Evolutionary conservation across 2,113 vertebrate species (phyloP).

Genomic region (Poecile atricapillus): DNA sequence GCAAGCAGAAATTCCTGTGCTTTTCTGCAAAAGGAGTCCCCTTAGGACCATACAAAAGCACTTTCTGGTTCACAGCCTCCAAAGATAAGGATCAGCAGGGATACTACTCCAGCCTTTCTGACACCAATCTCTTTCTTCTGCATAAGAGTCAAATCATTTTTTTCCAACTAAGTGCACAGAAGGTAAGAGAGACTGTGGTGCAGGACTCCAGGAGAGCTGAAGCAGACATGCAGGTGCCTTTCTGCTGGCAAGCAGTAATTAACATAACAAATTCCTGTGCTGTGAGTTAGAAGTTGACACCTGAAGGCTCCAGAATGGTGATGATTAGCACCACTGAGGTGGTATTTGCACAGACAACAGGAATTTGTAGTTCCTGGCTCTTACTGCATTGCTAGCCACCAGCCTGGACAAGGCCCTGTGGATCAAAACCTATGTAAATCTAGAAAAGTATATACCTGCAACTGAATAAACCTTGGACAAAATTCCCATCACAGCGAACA

Average conservation of each 20-base stretch:
- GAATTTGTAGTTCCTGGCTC: background rate
- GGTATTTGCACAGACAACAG: background rate
- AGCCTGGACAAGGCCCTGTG: background rate
- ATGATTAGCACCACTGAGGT: conserved; percentile 4
- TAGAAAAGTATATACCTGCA: background rate
- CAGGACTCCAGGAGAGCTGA: background rate
- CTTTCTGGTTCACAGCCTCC: conserved; percentile 19
- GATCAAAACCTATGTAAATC: background rate
- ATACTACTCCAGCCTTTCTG: background rate
- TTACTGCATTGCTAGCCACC: background rate
- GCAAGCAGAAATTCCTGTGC: conserved; percentile 10
- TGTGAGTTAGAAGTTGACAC: conserved; percentile 12
- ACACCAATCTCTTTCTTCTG: conserved; percentile 6
- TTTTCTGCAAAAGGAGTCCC: background rate
- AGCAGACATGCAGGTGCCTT: background rate
- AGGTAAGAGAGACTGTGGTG: background rate
- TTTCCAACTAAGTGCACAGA: background rate
- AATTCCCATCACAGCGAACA: background rate
- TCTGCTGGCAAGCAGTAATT: background rate
- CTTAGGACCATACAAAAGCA: background rate
- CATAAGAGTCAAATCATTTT: background rate
- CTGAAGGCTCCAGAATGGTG: background rate
- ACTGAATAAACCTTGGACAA: background rate
- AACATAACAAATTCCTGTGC: background rate
- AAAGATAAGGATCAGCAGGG: background rate